phyloP scores from a whole-genome alignment of 2,797 vertebrate species.

The Mastacembelus armatus region DNA sequence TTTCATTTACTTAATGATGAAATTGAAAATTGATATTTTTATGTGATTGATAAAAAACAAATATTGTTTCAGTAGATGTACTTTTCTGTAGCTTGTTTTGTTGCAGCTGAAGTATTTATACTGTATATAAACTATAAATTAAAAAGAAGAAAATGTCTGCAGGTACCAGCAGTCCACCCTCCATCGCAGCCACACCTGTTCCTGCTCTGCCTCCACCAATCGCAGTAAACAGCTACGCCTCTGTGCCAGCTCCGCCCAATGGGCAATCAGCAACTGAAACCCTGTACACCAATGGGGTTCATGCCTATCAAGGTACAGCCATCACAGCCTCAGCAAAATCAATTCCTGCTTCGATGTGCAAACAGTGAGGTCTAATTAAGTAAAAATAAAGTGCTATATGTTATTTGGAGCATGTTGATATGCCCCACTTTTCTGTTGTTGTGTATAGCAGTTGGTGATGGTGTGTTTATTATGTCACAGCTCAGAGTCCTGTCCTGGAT shows the following conservation, averaged over 20 bases:
- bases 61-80: not conserved
- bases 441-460: constrained; percentile 37
- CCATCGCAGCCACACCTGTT: constrained; percentile 91
- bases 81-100: not conserved
- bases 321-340: not conserved
- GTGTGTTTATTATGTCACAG: constrained; percentile 76
- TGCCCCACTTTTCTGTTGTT: constrained; percentile 25
- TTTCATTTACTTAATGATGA: not conserved
- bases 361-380: constrained; percentile 27
- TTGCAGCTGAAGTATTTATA: not conserved
- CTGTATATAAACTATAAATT: not conserved
- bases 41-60: too few species aligned
- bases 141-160: too few species aligned
- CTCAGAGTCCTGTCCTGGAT: constrained; percentile 93
- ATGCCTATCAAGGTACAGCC: constrained; percentile 92
- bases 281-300: constrained; percentile 93
- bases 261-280: constrained; percentile 90
- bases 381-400: constrained; percentile 36
- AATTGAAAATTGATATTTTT: too few species aligned
- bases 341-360: constrained; percentile 20
- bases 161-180: constrained; percentile 96
- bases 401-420: constrained; percentile 54
- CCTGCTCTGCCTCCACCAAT: constrained; percentile 90
- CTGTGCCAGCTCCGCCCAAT: constrained; percentile 87
- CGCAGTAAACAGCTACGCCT: constrained; percentile 90